A percentile compares a stretch with the other conserved stretches of the same genome.
phyloP scores from a whole-genome alignment of 2,797 vertebrate species.

The Enteromius paludinosus region DNA sequence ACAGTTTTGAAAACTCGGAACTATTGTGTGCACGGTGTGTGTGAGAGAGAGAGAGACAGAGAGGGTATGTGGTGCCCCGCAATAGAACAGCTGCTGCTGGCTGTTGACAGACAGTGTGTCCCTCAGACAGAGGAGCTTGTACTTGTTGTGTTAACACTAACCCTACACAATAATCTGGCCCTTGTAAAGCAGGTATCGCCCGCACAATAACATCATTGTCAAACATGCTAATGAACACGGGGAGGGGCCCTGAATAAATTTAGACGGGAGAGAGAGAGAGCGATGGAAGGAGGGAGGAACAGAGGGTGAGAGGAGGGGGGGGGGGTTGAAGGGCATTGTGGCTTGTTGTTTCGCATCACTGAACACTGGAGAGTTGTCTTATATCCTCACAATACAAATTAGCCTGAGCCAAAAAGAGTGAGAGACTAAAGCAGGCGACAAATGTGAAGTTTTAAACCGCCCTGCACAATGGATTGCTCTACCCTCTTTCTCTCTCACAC shows the following conservation, averaged over 20 bases:
- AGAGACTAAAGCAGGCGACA: conserved; percentile 81
- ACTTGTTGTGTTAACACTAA: conserved; percentile 85
- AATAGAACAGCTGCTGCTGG: conserved; percentile 77
- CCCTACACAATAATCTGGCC: conserved; percentile 87
- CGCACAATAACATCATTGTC: conserved; percentile 86
- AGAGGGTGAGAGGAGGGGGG: conserved; percentile 48
- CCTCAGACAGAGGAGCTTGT: conserved; percentile 82
- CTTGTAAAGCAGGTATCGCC: conserved; percentile 92
- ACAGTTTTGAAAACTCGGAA: conserved; percentile 66
- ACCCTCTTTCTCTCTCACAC: conserved; percentile 42
- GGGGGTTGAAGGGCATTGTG: conserved; percentile 69
- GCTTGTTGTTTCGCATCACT: conserved; percentile 82
- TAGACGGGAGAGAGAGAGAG: conserved; percentile 74
- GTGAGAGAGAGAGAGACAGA: conserved; percentile 65
- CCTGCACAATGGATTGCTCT: conserved; percentile 86
- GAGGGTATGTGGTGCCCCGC: conserved; percentile 39
- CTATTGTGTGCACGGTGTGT: conserved; percentile 75
- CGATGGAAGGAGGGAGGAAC: conserved; percentile 26
- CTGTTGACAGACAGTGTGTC: conserved; percentile 84
- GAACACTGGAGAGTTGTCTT: conserved; percentile 86
- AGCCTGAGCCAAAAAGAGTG: conserved; percentile 75
- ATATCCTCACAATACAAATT: conserved; percentile 93
- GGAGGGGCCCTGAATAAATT: conserved; percentile 81
- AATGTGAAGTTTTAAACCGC: conserved; percentile 87
- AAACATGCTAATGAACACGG: conserved; percentile 85